Evolutionary conservation across 2,113 vertebrate species (phyloP).

Genomic region (Carassius auratus): DNA sequence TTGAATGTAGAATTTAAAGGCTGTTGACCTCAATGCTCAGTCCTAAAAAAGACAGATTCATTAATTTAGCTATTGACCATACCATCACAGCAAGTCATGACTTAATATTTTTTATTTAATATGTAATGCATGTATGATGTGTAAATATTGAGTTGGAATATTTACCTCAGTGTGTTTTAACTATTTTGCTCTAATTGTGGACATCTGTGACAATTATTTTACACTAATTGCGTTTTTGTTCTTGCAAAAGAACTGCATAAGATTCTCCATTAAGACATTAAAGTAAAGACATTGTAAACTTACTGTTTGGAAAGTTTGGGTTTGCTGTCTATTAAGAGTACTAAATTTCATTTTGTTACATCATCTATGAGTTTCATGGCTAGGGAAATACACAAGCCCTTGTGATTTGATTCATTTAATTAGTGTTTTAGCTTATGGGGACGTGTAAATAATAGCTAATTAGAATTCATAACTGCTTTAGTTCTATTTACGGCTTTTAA

Average conservation of each 20-base stretch:
- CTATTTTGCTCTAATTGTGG: not conserved
- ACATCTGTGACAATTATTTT: too few relatives aligned
- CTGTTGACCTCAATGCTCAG: not conserved
- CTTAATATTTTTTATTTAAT: not conserved
- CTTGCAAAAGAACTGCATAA: not conserved
- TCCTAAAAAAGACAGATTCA: not conserved
- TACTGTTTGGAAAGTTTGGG: not conserved
- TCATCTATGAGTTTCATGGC: not conserved
- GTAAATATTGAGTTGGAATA: not conserved
- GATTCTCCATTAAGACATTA: not conserved
- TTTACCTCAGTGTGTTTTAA: not conserved
- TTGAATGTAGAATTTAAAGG: not conserved
- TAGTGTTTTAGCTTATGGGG: not conserved
- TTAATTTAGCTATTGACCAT: not conserved
- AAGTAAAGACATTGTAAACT: not conserved
- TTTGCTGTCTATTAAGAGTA: not conserved
- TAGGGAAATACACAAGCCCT: not conserved
- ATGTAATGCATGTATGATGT: not conserved
- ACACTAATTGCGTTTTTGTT: not conserved
- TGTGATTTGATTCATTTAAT: not conserved
- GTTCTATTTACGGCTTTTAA: not conserved
- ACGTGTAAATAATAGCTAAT: conserved; percentile 10
- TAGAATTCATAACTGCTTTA: conserved; percentile 3
- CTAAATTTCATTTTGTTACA: not conserved
- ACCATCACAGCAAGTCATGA: too few relatives aligned